Conservation (phyloP, 2,797 vertebrate genomes). For the Rhinella marina region DNA sequence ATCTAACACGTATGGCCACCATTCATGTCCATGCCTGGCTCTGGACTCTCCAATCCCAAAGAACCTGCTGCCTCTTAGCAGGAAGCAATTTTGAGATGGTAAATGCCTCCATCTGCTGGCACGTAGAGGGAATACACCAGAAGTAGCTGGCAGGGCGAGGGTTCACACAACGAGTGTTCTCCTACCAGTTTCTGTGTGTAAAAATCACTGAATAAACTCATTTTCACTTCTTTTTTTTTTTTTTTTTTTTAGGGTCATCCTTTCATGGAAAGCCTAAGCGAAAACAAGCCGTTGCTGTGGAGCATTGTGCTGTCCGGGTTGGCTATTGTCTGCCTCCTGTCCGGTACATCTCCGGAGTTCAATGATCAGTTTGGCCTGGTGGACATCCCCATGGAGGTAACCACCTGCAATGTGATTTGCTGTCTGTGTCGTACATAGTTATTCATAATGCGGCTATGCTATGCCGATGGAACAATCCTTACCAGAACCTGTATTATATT, state of each 20-base stretch:
- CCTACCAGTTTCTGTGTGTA: too few species aligned
- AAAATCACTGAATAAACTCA: neutral
- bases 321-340: slow-evolving; percentile 86
- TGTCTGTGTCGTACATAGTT: too few species aligned
- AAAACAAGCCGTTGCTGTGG: slow-evolving; percentile 92
- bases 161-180: too few species aligned
- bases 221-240: too few species aligned
- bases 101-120: neutral
- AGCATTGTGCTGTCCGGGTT: slow-evolving; percentile 88
- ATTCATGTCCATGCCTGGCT: neutral
- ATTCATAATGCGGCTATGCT: too few species aligned
- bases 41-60: neutral
- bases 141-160: too few species aligned
- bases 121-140: neutral
- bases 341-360: slow-evolving; percentile 92
- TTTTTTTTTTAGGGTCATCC: slow-evolving; percentile 89
- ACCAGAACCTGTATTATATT: too few species aligned
- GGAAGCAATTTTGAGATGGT: neutral
- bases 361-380: slow-evolving; percentile 94
- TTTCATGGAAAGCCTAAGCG: slow-evolving; percentile 94
- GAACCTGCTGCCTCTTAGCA: neutral
- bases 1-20: too few species aligned
- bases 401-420: neutral
- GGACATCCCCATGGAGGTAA: slow-evolving; percentile 92
- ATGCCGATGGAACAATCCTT: too few species aligned